Base-by-base conservation (phyloP, 2,888 invertebrate species). In the Lamellibrachia columna region DNA sequence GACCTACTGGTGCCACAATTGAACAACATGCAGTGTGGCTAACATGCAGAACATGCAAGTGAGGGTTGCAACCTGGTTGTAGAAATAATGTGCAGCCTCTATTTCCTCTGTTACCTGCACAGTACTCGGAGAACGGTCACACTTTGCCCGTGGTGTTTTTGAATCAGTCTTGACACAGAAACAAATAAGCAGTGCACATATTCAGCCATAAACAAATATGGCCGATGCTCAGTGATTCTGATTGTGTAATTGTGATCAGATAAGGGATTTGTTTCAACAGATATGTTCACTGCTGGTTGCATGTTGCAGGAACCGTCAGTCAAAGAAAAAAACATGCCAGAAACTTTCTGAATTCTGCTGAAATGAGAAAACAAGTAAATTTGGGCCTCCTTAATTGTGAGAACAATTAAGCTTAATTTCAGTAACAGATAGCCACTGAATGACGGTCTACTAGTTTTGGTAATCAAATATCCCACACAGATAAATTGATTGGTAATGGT, bases 111-210 rank as follows among this genome's bases (percentile, higher is more conserved):
- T 75, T 75, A 75, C 75, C 75, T 75, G 75, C 11, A 75, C 75
- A 75, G 75, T 75, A 22, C 75, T 75, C 22, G 75, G 75, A 75
- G 75, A 75, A n/a, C 75, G 75, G 11, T 75, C 75, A 22, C 22
- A 15, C 75, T 75, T 75, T 22, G 75, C 22, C n/a, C 75, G 75
- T 75, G 75, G 75, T 75, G 75, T 75, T 75, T 75, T 75, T 75
- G 75, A 75, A 75, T 75, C 75, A 75, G 75, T 75, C 75, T 75
- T 75, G 75, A 75, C 75, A 75, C 15, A 22, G 75, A 75, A 75
- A 75, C 75, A 75, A 75, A 75, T 75, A 75, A 22, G 75, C 75
- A 75, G 75, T 75, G 75, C 75, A 75, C 75, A 75, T 75, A 75
- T n/a, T 75, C 22, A 75, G 75, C 22, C 75, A 75, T 6, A 75